Evolutionary conservation across 2,888 invertebrate species (phyloP).

Genomic region (Matsumyia berberina): DNA sequence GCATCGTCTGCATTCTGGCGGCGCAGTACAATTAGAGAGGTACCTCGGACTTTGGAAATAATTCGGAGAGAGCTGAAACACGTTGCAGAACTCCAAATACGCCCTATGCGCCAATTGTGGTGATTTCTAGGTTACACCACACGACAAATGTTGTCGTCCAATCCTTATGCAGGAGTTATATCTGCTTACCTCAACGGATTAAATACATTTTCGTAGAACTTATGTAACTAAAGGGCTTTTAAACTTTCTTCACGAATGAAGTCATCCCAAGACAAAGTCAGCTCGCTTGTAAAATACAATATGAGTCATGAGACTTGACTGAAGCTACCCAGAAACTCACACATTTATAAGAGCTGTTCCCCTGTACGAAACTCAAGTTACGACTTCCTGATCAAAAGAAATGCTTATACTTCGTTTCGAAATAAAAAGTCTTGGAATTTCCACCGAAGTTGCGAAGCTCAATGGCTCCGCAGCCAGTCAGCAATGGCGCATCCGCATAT

Average conservation of each 20-base stretch:
- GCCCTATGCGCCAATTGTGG: too few relatives aligned
- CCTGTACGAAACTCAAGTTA: constrained; percentile 8
- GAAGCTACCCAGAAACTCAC: constrained; percentile 26
- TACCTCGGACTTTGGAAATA: too few relatives aligned
- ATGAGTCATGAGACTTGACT: constrained; percentile 46
- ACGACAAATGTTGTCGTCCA: too few relatives aligned
- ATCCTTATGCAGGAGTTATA: too few relatives aligned
- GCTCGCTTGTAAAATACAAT: background rate
- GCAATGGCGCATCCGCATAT: constrained; percentile 47
- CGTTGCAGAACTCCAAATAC: too few relatives aligned
- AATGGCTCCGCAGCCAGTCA: constrained; percentile 33
- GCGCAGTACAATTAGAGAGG: too few relatives aligned
- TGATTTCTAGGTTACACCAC: too few relatives aligned
- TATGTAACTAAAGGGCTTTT: too few relatives aligned
- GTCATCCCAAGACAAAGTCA: background rate
- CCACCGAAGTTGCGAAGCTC: constrained; percentile 3
- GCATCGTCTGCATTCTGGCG: too few relatives aligned
- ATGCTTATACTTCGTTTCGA: constrained; percentile 30
- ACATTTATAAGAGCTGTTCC: background rate
- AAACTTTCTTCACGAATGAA: background rate
- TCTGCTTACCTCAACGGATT: too few relatives aligned
- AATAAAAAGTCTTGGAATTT: constrained; percentile 37
- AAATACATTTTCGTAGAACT: too few relatives aligned
- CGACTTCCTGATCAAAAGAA: constrained; percentile 42
- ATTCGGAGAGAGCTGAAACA: too few relatives aligned